Percentiles rank a stretch among this genome's conserved stretches.
Conservation (phyloP, 2,888 invertebrate genomes). For the Melinopterus prodromus region DNA sequence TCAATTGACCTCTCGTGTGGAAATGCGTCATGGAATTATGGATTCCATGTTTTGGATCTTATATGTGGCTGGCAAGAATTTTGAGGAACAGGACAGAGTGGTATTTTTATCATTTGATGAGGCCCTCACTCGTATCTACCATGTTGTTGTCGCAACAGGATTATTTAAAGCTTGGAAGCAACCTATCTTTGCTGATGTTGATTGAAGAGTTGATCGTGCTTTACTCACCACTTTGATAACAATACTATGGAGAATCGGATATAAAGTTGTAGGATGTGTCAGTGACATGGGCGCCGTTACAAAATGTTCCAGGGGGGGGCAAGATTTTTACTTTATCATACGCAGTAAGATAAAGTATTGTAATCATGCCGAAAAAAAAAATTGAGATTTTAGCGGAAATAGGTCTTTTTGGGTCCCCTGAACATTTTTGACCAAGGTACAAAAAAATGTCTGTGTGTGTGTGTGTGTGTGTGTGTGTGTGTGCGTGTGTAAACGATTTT, state of each 20-base stretch:
- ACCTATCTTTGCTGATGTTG: slow-evolving; percentile 47
- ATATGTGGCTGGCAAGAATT: slow-evolving; percentile 35
- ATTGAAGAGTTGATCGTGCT: slow-evolving; percentile 47
- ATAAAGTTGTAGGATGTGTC: slow-evolving; percentile 40
- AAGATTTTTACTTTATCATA: too few species aligned
- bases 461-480: too few species aligned
- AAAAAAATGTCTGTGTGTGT: too few species aligned
- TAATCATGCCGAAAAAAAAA: too few species aligned
- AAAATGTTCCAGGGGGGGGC: too few species aligned
- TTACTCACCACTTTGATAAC: slow-evolving; percentile 41
- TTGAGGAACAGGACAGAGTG: slow-evolving; percentile 35
- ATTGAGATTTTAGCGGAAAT: too few species aligned
- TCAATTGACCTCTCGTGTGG: not conserved
- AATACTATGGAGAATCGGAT: slow-evolving; percentile 21
- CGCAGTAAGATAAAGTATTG: too few species aligned
- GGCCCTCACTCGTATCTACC: slow-evolving; percentile 47
- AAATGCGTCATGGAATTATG: not conserved
- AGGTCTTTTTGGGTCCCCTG: too few species aligned
- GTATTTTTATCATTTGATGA: slow-evolving; percentile 44
- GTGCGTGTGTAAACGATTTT: too few species aligned
- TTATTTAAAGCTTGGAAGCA: slow-evolving; percentile 46
- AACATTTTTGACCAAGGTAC: too few species aligned
- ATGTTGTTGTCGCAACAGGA: slow-evolving; percentile 45
- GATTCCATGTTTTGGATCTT: slow-evolving; percentile 35
- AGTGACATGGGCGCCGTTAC: too few species aligned